A percentile compares a stretch with the other conserved stretches of the same genome.
Evolutionary conservation across 2,113 vertebrate genomes (phyloP).

Genomic region (Labrus mixtus): DNA sequence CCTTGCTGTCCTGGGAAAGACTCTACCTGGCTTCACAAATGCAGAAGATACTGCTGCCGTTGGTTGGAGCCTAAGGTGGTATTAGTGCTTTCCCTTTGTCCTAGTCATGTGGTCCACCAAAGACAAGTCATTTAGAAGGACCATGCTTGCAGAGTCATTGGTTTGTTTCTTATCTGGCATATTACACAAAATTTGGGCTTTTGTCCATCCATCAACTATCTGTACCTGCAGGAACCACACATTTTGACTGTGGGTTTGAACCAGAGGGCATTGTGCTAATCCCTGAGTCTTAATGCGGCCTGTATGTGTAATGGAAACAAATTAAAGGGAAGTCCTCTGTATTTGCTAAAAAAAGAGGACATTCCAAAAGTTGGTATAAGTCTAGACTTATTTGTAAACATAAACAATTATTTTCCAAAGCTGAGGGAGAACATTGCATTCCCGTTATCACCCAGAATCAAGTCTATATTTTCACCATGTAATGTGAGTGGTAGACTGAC

Average conservation of each 20-base stretch:
- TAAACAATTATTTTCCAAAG: not conserved
- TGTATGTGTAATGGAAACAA: not conserved
- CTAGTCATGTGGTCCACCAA: slow-evolving; percentile 52
- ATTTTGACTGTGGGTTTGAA: not conserved
- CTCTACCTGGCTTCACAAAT: slow-evolving; percentile 33
- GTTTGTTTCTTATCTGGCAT: not conserved
- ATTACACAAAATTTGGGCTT: not conserved
- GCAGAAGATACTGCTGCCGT: slow-evolving; percentile 44
- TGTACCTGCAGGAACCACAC: not conserved
- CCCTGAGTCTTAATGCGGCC: not conserved
- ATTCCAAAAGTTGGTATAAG: not conserved
- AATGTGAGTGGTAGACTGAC: not conserved
- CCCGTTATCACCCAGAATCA: not conserved
- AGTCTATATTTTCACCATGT: not conserved
- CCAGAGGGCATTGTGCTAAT: not conserved
- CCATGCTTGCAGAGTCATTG: slow-evolving; percentile 2
- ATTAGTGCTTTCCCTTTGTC: slow-evolving; percentile 62
- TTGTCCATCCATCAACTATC: not conserved
- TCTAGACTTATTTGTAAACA: not conserved
- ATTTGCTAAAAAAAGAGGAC: slow-evolving; percentile 2
- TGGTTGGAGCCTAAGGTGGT: slow-evolving; percentile 53
- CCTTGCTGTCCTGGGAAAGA: slow-evolving; percentile 25
- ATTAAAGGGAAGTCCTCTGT: not conserved
- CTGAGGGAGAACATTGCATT: not conserved
- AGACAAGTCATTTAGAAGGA: slow-evolving; percentile 17